Evolutionary conservation across 1,140 invertebrate species (phyloP).

Genomic region (Mya arenaria): DNA sequence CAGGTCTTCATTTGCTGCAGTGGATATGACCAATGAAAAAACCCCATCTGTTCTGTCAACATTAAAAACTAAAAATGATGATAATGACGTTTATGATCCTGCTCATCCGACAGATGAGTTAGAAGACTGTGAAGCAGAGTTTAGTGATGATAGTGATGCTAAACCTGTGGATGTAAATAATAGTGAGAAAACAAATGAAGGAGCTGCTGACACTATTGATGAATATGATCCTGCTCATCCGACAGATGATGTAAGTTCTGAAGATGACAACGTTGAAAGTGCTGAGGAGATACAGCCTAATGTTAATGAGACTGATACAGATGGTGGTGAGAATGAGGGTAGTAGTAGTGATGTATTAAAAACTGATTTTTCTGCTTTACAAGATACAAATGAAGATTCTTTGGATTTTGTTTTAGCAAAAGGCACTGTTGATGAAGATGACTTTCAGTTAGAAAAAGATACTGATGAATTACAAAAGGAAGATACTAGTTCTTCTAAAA

Average conservation of each 20-base stretch:
- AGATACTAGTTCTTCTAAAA: too few species aligned
- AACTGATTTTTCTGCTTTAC: too few species aligned
- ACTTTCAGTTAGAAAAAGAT: too few species aligned
- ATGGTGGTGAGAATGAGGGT: too few species aligned
- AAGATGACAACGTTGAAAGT: slow-evolving; percentile 35
- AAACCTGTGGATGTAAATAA: too few species aligned
- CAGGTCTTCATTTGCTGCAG: slow-evolving; percentile 43
- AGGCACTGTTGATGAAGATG: too few species aligned
- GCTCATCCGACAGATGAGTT: slow-evolving; percentile 63
- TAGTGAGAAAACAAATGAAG: background rate
- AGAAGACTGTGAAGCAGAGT: slow-evolving; percentile 28
- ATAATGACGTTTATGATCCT: slow-evolving; percentile 57
- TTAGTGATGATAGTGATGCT: too few species aligned
- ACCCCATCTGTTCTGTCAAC: slow-evolving; percentile 13
- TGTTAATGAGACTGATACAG: too few species aligned
- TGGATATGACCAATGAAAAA: background rate
- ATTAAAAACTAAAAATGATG: background rate
- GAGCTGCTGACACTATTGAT: slow-evolving; percentile 19
- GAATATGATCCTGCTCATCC: slow-evolving; percentile 53
- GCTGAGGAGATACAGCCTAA: background rate
- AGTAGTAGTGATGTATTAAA: too few species aligned
- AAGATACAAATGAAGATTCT: too few species aligned
- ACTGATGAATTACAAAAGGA: too few species aligned
- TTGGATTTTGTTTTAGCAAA: too few species aligned
- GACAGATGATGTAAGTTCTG: slow-evolving; percentile 45